Conservation (phyloP, 1,140 invertebrate species). For the Bombus polaris region DNA sequence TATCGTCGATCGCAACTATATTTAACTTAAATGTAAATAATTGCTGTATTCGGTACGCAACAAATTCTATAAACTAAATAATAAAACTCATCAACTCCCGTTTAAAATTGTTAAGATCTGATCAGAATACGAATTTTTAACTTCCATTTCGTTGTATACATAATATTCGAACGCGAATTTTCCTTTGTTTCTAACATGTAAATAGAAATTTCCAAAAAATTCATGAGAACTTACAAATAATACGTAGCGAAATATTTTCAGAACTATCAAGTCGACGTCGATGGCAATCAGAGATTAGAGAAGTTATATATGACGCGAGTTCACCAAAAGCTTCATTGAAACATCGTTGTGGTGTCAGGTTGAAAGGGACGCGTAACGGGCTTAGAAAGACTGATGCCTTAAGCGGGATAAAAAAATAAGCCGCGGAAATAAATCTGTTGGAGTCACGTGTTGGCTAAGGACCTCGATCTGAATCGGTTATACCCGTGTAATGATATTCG, state of each 20-base stretch:
- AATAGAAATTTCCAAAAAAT: not conserved
- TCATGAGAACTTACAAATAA: not conserved
- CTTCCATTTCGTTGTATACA: no score
- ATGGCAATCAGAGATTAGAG: slow-evolving; percentile 1
- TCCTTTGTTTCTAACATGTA: no score
- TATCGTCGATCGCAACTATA: no score
- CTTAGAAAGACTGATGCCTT: slow-evolving; percentile 64
- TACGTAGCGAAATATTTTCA: not conserved
- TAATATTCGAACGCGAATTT: no score
- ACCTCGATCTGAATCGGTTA: not conserved
- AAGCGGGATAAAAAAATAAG: slow-evolving; percentile 60
- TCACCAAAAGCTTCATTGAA: not conserved
- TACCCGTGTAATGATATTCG: slow-evolving; percentile 46
- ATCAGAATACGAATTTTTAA: no score
- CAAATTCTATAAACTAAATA: no score
- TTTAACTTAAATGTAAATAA: no score
- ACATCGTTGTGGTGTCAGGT: slow-evolving; percentile 18
- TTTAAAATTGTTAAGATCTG: no score
- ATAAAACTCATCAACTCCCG: no score
- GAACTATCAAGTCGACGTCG: not conserved
- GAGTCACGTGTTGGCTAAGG: slow-evolving; percentile 15
- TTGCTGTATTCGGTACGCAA: no score
- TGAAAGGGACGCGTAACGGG: slow-evolving; percentile 61
- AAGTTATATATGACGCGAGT: slow-evolving; percentile 35
- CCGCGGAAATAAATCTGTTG: slow-evolving; percentile 61